phyloP scores from a whole-genome alignment of 2,797 vertebrate genomes.

The Lithobates sylvaticus region DNA sequence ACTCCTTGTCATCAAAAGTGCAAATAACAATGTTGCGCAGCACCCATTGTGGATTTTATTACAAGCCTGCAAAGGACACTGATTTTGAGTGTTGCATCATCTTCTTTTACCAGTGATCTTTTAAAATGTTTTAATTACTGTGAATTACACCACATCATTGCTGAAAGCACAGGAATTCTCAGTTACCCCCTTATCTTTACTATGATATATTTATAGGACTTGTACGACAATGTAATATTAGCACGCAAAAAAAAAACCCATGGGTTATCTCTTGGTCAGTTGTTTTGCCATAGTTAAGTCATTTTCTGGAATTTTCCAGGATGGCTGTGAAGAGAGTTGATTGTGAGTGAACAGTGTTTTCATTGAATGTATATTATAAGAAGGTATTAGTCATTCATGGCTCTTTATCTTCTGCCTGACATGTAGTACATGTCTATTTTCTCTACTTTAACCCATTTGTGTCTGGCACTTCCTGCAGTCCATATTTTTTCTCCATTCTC shows the following conservation, averaged over 20 bases:
- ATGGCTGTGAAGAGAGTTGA: not conserved
- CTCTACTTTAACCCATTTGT: constrained; percentile 36
- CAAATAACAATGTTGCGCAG: too few species aligned
- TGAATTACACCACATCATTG: too few species aligned
- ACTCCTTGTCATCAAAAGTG: too few species aligned
- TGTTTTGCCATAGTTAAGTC: not conserved
- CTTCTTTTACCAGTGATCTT: too few species aligned
- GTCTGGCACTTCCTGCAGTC: constrained; percentile 17
- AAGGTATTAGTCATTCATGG: constrained; percentile 78
- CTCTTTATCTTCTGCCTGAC: constrained; percentile 77
- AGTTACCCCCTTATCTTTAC: not conserved
- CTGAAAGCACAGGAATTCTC: not conserved
- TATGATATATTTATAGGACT: not conserved
- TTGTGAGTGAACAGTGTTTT: not conserved
- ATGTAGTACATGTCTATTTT: constrained; percentile 29
- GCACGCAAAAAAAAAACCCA: not conserved
- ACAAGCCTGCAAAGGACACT: too few species aligned
- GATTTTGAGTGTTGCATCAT: too few species aligned
- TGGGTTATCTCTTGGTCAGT: not conserved
- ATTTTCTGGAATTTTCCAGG: constrained; percentile 24
- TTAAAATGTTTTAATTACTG: too few species aligned
- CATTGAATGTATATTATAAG: constrained; percentile 2
- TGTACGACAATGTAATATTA: not conserved
- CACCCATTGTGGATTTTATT: too few species aligned
- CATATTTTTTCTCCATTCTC: constrained; percentile 7